Base-by-base conservation (phyloP, 1,140 invertebrate genomes). In the Zaprionus davidi region DNA sequence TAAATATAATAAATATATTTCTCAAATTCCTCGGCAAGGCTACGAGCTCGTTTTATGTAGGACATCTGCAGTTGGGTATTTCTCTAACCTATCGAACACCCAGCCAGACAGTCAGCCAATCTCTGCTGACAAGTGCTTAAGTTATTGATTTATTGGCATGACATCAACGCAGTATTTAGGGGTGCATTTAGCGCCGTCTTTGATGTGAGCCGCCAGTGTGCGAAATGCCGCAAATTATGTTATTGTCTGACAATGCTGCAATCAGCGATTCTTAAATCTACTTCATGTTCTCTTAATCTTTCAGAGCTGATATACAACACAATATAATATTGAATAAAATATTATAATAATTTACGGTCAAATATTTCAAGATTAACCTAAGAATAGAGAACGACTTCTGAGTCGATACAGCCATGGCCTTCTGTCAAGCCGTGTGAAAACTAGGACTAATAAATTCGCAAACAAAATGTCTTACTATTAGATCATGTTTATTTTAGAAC, bases 21-120 rank as follows among this genome's bases (percentile, higher is more conserved):
- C 68, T 71, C 53, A 83, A 83, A 88, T 88, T 88, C 81, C 83
- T 80, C 77, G 65, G 66, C 84, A 88, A 88, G 84, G 84, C 84
- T 80, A 88, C 24, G 12, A 71, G 74, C 78, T 80, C 73, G 84
- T 88, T 81, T 78, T 78, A 75, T 81, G 84, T 88, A 87, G 84
- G 80, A 87, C 84, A 79, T 69, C 58, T 75, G 68, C 69, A 76
- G 57, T 72, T 78, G 67, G 76, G 13, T 81, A 64, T 83, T 57
- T 59, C 56, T 55, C 58, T 62, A 67, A 56, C 53, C 60, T 58
- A 55, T 68, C 34, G 9, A 59, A 49, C 57, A n/a, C 13, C 59
- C 44, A 31, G 24, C 24, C 31, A 34, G 3, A 38, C 49, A 53
- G 46, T 56, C 56, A 28, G 36, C 34, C 34, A 66, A 56, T 66